Conservation (phyloP, 2,113 vertebrate species). For the Tupaia tana region DNA sequence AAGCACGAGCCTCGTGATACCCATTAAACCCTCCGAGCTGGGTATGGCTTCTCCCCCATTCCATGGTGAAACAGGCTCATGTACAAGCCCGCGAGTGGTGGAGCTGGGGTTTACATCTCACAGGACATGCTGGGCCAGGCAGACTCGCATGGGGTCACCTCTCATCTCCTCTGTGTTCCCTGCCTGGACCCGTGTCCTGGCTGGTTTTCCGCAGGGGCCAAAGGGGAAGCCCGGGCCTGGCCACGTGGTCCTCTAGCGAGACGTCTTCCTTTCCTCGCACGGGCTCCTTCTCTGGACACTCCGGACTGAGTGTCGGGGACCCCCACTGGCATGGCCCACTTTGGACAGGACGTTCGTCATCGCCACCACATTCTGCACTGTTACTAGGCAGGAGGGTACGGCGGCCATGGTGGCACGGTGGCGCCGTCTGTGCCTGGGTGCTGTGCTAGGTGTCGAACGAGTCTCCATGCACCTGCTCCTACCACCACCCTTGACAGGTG, state of each 20-base stretch:
- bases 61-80: neutral
- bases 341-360: neutral
- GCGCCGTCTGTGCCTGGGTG: neutral
- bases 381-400: no score
- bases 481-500: neutral
- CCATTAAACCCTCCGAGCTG: neutral
- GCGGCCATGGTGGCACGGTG: no score
- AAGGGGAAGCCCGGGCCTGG: neutral
- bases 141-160: neutral
- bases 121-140: neutral
- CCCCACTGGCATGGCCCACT: neutral
- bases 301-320: neutral
- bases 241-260: neutral
- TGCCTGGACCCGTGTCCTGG: neutral
- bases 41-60: neutral
- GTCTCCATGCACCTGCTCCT: neutral
- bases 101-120: neutral
- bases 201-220: no score
- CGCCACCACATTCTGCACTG: neutral
- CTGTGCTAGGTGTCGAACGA: neutral
- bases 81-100: no score
- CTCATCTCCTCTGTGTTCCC: neutral
- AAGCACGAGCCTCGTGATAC: neutral
- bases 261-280: neutral
- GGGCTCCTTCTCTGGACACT: neutral